Evolutionary conservation across 2,888 invertebrate genomes (phyloP).

Genomic region (Linhomoeus sp.): DNA sequence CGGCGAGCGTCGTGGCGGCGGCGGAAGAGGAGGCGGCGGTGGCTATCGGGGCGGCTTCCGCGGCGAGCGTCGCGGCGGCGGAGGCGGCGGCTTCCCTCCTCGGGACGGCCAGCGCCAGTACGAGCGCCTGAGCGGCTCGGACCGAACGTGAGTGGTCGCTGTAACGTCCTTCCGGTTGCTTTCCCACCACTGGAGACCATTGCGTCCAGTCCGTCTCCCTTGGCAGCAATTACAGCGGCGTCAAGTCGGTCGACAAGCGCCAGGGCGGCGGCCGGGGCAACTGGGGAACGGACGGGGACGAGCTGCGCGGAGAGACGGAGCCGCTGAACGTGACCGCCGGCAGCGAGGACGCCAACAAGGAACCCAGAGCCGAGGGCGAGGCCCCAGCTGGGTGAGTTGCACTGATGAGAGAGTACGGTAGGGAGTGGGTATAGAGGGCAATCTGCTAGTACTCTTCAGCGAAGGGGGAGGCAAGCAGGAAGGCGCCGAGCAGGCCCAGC

Average conservation of each 20-base stretch:
- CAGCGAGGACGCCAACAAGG: constrained; percentile 17
- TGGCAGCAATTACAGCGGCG: too few relatives aligned
- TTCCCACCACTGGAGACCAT: too few relatives aligned
- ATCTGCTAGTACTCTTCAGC: background rate
- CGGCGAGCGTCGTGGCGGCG: constrained; percentile 11
- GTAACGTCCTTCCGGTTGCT: too few relatives aligned
- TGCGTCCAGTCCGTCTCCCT: too few relatives aligned
- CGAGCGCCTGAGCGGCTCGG: constrained; percentile 21
- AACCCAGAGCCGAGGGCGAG: constrained; percentile 13
- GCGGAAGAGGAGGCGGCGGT: background rate
- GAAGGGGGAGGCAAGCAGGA: background rate
- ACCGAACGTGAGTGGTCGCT: constrained; percentile 10
- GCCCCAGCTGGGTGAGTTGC: too few relatives aligned
- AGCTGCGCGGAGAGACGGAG: constrained; percentile 17
- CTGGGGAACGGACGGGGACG: constrained; percentile 21
- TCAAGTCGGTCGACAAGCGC: constrained; percentile 26
- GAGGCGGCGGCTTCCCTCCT: constrained; percentile 6
- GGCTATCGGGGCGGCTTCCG: constrained; percentile 6
- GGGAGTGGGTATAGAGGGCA: too few relatives aligned
- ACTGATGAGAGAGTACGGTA: too few relatives aligned
- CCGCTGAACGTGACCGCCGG: constrained; percentile 3
- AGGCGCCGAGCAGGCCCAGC: background rate
- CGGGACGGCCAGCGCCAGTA: constrained; percentile 9
- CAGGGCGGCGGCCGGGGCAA: constrained; percentile 29
- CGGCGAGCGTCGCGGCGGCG: background rate